A percentile compares a stretch with the other conserved stretches of the same genome.
These are phyloP conservation scores for Eudasyphora cyanicolor DNA, from an alignment of 2,888 invertebrate genomes.

Conservation along the genomic window DNA sequence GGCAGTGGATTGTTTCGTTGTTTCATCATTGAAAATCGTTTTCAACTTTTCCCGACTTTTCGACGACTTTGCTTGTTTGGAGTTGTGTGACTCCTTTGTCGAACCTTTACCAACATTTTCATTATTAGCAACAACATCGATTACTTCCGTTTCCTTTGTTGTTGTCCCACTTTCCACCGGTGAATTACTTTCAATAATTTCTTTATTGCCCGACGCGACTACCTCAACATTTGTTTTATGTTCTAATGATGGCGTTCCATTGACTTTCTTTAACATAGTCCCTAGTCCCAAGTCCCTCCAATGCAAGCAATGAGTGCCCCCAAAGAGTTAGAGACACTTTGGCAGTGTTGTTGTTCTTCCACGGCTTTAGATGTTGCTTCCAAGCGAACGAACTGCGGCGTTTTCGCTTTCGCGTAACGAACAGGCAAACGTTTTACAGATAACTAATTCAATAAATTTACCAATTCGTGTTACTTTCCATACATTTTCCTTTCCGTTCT, in stretches of 20 bases:
- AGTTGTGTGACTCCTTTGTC: neutral
- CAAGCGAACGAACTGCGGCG: neutral
- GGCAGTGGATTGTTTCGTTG: neutral
- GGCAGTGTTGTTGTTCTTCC: conserved; percentile 25
- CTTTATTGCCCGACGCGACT: conserved; percentile 33
- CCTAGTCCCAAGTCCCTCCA: too few species aligned
- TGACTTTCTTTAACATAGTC: conserved; percentile 52
- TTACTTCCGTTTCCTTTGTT: neutral
- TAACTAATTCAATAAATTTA: conserved; percentile 64
- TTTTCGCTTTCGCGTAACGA: conserved; percentile 60
- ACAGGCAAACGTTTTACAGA: conserved; percentile 62
- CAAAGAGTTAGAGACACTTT: too few species aligned
- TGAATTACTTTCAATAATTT: conserved; percentile 40
- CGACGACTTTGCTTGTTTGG: neutral
- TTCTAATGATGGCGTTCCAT: conserved; percentile 38
- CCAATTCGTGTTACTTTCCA: conserved; percentile 62
- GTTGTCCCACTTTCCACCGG: conserved; percentile 17
- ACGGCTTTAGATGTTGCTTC: conserved; percentile 9
- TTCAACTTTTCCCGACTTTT: conserved; percentile 39
- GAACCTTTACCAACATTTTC: conserved; percentile 6
- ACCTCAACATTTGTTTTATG: conserved; percentile 50
- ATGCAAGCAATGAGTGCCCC: too few species aligned
- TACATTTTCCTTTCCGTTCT: conserved; percentile 37
- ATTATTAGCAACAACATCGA: neutral
- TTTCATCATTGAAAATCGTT: neutral